Conservation (phyloP, 2,113 vertebrate genomes). For the Lampris incognitus region DNA sequence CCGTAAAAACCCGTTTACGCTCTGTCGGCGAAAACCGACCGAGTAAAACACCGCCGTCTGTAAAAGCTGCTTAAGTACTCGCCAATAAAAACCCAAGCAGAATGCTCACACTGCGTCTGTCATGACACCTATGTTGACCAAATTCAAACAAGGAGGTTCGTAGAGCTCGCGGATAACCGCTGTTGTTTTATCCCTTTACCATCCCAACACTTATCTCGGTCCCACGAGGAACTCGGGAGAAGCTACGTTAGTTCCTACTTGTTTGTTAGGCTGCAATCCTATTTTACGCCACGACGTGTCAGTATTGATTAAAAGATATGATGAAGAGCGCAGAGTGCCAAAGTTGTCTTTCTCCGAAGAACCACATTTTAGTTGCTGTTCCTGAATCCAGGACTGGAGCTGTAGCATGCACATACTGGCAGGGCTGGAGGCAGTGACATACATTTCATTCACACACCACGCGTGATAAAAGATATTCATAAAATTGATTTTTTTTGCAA, state of each 20-base stretch:
- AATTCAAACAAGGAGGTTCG: too few species aligned
- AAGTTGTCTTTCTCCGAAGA: neutral
- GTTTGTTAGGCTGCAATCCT: neutral
- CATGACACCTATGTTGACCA: neutral
- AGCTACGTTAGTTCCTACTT: conserved; percentile 51
- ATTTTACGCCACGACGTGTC: conserved; percentile 54
- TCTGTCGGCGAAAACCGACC: too few species aligned
- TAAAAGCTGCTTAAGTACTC: neutral
- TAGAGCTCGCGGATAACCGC: too few species aligned
- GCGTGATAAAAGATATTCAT: too few species aligned
- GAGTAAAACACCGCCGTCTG: neutral
- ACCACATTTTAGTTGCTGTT: too few species aligned
- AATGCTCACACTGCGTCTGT: conserved; percentile 1
- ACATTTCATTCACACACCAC: too few species aligned
- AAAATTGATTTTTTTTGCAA: too few species aligned
- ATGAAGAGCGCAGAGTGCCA: neutral
- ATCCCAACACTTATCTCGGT: conserved; percentile 6
- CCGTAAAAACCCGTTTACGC: too few species aligned
- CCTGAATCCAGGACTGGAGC: too few species aligned
- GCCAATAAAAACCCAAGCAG: neutral
- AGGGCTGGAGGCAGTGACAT: too few species aligned
- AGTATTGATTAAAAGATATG: conserved; percentile 38
- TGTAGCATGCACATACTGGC: too few species aligned
- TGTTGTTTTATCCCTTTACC: too few species aligned
- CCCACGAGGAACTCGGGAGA: conserved; percentile 60